A percentile compares a stretch with the other conserved stretches of the same genome.
Conservation (phyloP, 2,888 invertebrate genomes). For the Acrobasis suavella region DNA sequence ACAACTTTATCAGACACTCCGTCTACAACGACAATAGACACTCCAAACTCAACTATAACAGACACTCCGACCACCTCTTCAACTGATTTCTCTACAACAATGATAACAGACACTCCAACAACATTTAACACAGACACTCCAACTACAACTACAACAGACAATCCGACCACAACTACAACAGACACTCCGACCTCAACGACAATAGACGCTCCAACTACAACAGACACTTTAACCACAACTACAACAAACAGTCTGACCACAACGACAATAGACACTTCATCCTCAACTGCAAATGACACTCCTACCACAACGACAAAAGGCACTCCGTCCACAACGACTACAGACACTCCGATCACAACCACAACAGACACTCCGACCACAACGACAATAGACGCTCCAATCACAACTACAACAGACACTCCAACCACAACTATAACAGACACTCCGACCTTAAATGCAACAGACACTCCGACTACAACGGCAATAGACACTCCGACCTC, state of each 20-base stretch:
- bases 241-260: not conserved
- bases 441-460: too few species aligned
- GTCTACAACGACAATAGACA: not conserved
- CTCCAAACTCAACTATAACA: not conserved
- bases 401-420: constrained; percentile 12
- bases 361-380: constrained; percentile 9
- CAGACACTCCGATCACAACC: constrained; percentile 15
- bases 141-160: constrained; percentile 13
- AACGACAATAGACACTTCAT: not conserved
- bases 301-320: not conserved
- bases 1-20: constrained; percentile 15
- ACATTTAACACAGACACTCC: not conserved
- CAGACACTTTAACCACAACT: constrained; percentile 16
- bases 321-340: constrained; percentile 8
- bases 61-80: not conserved
- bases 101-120: not conserved
- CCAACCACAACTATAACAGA: constrained; percentile 20
- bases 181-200: constrained; percentile 24
- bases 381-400: not conserved
- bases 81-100: not conserved
- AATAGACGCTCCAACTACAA: constrained; percentile 15
- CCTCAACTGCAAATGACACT: constrained; percentile 16
- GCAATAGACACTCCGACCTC: too few species aligned
- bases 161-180: constrained; percentile 5
- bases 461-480: too few species aligned